Evolutionary conservation across 1,140 invertebrate genomes (phyloP).

Genomic region (Diorhabda elongata): DNA sequence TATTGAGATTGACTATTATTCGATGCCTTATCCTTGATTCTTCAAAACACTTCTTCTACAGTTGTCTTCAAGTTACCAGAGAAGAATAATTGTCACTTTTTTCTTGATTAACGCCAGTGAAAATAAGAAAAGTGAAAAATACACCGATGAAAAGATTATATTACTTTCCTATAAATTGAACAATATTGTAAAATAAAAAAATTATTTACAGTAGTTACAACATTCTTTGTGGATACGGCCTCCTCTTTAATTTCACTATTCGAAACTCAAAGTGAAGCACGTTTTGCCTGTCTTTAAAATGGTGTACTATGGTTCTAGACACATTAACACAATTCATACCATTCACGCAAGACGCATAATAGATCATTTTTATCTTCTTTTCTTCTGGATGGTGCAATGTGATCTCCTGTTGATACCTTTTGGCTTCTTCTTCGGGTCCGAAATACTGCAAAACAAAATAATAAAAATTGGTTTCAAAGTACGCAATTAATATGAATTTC

Average conservation of each 20-base stretch:
- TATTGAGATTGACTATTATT: no score
- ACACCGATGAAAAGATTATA: background rate
- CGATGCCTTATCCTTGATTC: no score
- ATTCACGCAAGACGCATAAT: conserved; percentile 34
- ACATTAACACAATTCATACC: conserved; percentile 40
- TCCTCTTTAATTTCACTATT: conserved; percentile 36
- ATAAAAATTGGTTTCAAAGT: background rate
- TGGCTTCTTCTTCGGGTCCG: conserved; percentile 35
- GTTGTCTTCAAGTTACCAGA: no score
- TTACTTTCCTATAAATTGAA: background rate
- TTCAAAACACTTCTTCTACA: no score
- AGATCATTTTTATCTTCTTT: conserved; percentile 40
- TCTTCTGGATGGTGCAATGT: conserved; percentile 38
- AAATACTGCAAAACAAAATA: conserved; percentile 31
- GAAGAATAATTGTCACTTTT: no score
- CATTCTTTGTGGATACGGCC: conserved; percentile 33
- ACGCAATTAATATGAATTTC: background rate
- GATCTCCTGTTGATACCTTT: conserved; percentile 39
- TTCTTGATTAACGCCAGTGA: background rate
- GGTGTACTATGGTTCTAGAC: conserved; percentile 37
- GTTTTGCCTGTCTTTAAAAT: conserved; percentile 39
- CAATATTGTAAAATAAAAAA: conserved; percentile 1
- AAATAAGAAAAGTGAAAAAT: conserved; percentile 1
- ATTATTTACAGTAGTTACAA: conserved; percentile 16
- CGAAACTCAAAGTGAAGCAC: conserved; percentile 40